Evolutionary conservation across 2,888 invertebrate genomes (phyloP), one percentile per base, ranked within the genome.

Genomic region (Phlogophora meticulosa): DNA sequence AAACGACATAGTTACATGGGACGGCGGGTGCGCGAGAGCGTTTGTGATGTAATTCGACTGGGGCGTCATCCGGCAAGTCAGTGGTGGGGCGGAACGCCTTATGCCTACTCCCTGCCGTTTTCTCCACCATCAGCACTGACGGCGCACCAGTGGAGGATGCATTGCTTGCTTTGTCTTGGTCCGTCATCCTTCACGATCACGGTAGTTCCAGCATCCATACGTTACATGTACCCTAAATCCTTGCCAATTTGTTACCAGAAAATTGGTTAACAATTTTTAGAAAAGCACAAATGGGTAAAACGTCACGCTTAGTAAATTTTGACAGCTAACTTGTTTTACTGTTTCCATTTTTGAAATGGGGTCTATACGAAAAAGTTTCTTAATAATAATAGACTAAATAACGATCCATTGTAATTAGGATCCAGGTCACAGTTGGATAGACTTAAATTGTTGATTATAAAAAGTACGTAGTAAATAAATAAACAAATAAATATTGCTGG

Each of bases 281-380:
- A 88, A 89, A 89, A 86, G 81, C 88, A 88, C 86, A 88, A 83
- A 88, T 86, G 84, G 82, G 82, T 85, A 82, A 91, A 90, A 92
- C 85, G 93, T 94, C 93, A 93, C 91, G 85, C 85, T 87, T 86
- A 88, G 83, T 84, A 88, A 88, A 93, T 92, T 94, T 94, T 93
- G 94, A 93, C 94, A 91, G 76, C 60, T 80, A 82, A 81, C 70
- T 90, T 91, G 86, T 75, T 91, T 92, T 90, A 84, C 72, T 60
- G 56, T 75, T 94, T 94, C 93, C 80, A 92, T 88, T 91, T 94
- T 94, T 75, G 86, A 93, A 93, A 90, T 85, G 71, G 49, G 24
- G 55, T 45, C 28, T 67, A 38, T 45, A 51, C 49, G 53, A 76
- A 85, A 83, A 85, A 86, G 86, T 84, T 69, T 86, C 60, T 53